Conservation (phyloP, 2,113 vertebrate species). For the Pygoscelis adeliae region DNA sequence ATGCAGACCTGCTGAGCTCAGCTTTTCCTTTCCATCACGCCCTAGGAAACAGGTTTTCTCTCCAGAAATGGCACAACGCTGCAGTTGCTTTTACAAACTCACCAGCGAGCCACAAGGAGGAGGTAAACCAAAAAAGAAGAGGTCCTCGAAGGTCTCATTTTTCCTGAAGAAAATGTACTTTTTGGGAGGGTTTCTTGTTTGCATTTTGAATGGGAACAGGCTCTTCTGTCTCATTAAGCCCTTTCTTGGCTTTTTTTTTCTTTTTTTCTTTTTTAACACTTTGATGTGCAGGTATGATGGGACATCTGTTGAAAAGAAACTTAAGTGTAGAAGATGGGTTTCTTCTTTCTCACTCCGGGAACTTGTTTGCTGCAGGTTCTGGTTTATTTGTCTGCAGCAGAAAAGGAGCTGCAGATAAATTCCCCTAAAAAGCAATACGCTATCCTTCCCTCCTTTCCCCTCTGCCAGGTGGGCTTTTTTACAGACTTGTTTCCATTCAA, state of each 20-base stretch:
- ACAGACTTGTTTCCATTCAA: background rate
- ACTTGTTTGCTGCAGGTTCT: background rate
- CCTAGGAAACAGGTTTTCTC: background rate
- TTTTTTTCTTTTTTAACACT: background rate
- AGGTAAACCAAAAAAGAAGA: background rate
- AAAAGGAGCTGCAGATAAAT: background rate
- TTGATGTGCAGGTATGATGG: background rate
- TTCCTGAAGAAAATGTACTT: background rate
- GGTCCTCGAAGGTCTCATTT: background rate
- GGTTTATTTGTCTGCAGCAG: background rate
- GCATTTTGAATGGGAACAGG: background rate
- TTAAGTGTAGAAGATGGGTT: background rate
- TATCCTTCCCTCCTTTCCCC: background rate
- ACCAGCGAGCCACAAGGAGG: background rate
- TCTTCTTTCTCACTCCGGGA: background rate
- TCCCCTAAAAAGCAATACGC: fast-evolving
- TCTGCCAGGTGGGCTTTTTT: background rate
- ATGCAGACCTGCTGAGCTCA: background rate
- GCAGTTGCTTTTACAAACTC: background rate
- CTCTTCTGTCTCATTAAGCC: background rate
- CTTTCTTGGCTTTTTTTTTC: background rate
- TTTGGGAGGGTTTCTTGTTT: background rate
- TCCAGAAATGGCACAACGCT: fast-evolving
- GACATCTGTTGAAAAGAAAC: background rate
- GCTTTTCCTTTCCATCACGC: background rate